Evolutionary conservation across 1,140 invertebrate genomes (phyloP).

Genomic region (Heliconius hewitsoni): DNA sequence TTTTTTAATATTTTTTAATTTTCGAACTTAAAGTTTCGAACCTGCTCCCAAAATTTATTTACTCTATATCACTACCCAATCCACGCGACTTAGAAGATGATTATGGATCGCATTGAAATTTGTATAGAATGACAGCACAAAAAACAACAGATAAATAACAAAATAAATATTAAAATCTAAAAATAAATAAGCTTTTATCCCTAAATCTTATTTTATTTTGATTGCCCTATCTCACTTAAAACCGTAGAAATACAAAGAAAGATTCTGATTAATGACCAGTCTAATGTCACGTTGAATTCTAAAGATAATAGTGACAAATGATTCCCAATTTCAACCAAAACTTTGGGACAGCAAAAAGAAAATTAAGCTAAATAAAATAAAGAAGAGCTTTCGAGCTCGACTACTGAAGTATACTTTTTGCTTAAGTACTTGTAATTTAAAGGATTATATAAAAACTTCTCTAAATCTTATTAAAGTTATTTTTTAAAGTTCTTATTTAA

Average conservation of each 20-base stretch:
- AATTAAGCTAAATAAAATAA: constrained; percentile 15
- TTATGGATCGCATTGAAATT: too few species aligned
- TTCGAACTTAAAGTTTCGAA: too few species aligned
- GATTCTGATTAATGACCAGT: constrained; percentile 24
- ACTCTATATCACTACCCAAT: too few species aligned
- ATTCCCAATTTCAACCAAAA: constrained; percentile 16
- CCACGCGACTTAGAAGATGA: too few species aligned
- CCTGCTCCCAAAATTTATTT: too few species aligned
- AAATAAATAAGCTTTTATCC: too few species aligned
- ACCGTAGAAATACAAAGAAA: neutral
- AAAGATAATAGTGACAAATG: constrained; percentile 24
- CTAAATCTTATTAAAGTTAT: neutral
- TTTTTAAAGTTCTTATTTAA: too few species aligned
- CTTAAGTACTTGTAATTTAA: neutral
- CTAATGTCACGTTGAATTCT: constrained; percentile 13
- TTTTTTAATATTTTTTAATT: too few species aligned
- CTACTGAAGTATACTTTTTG: neutral
- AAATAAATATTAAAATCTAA: neutral
- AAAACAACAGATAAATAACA: neutral
- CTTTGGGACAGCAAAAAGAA: constrained; percentile 11
- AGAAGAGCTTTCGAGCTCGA: neutral
- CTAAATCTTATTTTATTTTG: neutral
- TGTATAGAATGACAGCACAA: too few species aligned
- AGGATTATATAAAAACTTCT: neutral
- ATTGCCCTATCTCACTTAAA: neutral